Conservation (phyloP, 2,888 invertebrate species). For the Nomada fucata region DNA sequence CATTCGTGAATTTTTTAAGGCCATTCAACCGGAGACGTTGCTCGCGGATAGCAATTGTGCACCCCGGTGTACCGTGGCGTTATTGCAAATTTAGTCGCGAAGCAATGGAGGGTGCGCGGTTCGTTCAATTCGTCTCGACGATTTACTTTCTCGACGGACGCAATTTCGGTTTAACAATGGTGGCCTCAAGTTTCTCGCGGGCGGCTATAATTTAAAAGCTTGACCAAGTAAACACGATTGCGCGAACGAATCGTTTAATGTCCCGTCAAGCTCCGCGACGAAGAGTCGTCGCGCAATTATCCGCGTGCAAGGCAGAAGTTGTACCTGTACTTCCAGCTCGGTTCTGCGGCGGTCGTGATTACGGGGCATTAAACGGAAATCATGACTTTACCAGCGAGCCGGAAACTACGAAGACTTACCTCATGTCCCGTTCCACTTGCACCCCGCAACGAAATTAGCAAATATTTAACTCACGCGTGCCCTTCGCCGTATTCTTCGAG, state of each 20-base stretch:
- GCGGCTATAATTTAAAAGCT: too few species aligned
- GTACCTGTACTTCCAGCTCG: background rate
- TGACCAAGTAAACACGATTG: too few species aligned
- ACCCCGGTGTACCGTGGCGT: background rate
- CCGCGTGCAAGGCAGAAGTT: slow-evolving; percentile 10
- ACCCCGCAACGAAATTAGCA: slow-evolving; percentile 74
- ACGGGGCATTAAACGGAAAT: slow-evolving; percentile 76
- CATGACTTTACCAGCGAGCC: slow-evolving; percentile 70
- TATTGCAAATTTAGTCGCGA: background rate
- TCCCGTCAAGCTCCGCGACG: slow-evolving; percentile 8
- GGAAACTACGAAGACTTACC: slow-evolving; percentile 49
- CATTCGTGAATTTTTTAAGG: slow-evolving; percentile 21
- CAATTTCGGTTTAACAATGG: too few species aligned
- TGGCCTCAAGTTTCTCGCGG: too few species aligned
- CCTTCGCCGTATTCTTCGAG: slow-evolving; percentile 46
- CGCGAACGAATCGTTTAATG: background rate
- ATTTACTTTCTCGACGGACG: too few species aligned
- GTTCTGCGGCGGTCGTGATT: slow-evolving; percentile 10
- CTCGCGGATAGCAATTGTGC: too few species aligned
- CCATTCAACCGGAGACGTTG: background rate
- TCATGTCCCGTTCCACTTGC: slow-evolving; percentile 71
- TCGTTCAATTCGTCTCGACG: background rate
- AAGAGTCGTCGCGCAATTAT: slow-evolving; percentile 18
- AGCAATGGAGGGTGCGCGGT: background rate
- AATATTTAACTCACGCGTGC: slow-evolving; percentile 74